Evolutionary conservation across 2,113 vertebrate genomes (phyloP).

Genomic region (Nanorana parkeri): DNA sequence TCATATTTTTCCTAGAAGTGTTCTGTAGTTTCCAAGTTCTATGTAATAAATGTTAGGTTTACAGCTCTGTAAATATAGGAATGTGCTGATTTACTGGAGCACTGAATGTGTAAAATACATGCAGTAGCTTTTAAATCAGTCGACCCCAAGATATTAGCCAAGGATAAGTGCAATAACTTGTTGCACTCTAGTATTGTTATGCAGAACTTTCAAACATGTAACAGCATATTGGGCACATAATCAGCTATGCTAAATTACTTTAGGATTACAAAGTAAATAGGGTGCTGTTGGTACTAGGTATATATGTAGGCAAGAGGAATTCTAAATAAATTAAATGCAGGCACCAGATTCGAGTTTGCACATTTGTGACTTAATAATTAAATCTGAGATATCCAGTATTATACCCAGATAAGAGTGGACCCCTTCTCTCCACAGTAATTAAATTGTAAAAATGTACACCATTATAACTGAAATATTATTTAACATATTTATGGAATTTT

Average conservation of each 20-base stretch:
- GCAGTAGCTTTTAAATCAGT: background rate
- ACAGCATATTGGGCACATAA: background rate
- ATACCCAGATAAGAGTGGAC: no score
- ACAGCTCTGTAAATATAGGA: background rate
- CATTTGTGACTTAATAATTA: no score
- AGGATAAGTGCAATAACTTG: background rate
- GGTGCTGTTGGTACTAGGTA: no score
- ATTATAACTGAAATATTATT: no score
- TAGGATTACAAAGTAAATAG: background rate
- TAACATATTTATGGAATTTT: no score
- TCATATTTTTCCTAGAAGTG: background rate
- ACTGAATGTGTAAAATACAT: background rate
- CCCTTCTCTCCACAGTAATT: no score
- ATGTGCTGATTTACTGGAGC: constrained; percentile 3
- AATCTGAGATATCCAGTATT: no score
- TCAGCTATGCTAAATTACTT: background rate
- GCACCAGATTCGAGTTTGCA: no score
- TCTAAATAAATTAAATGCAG: no score
- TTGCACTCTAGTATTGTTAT: background rate
- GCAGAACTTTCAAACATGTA: background rate
- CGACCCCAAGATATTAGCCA: background rate
- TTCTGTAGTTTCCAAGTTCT: background rate
- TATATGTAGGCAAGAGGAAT: no score
- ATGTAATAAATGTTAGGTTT: constrained; percentile 9
- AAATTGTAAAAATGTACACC: no score